phyloP scores from a whole-genome alignment of 2,113 vertebrate species.

The Datnioides undecimradiatus region DNA sequence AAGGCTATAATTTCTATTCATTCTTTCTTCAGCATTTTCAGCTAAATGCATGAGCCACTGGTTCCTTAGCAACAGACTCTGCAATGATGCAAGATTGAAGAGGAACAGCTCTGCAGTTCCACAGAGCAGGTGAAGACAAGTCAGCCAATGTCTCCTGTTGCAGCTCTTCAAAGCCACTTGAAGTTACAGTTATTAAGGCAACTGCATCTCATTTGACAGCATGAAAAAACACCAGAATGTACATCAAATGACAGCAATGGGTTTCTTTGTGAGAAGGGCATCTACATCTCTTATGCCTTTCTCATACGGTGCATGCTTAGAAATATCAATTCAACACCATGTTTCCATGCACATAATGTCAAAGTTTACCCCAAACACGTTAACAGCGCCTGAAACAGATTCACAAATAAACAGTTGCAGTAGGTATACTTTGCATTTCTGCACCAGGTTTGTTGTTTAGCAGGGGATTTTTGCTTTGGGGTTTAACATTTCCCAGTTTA shows the following conservation, averaged over 20 bases:
- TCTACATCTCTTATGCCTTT: conserved; percentile 2
- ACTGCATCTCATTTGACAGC: conserved; percentile 29
- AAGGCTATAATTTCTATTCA: conserved; percentile 72
- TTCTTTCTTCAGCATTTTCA: conserved; percentile 69
- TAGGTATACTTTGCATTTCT: not conserved
- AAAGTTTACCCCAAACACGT: not conserved
- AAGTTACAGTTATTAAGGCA: conserved; percentile 26
- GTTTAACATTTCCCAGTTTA: conserved; percentile 10
- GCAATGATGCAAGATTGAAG: conserved; percentile 83
- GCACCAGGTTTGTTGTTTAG: not conserved
- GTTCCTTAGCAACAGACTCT: conserved; percentile 87
- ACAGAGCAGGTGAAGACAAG: conserved; percentile 78
- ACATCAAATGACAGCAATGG: conserved; percentile 9
- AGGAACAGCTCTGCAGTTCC: conserved; percentile 80
- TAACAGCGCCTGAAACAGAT: not conserved
- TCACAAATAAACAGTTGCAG: not conserved
- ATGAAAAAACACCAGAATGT: conserved; percentile 2
- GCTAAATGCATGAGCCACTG: conserved; percentile 78
- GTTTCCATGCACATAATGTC: not conserved
- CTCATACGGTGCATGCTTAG: not conserved
- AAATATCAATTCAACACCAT: conserved; percentile 19
- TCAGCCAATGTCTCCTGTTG: conserved; percentile 50
- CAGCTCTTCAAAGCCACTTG: conserved; percentile 46
- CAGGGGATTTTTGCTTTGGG: not conserved
- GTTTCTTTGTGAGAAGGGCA: not conserved